Evolutionary conservation across 2,888 invertebrate genomes (phyloP).

Genomic region (Leptopilina syphax): DNA sequence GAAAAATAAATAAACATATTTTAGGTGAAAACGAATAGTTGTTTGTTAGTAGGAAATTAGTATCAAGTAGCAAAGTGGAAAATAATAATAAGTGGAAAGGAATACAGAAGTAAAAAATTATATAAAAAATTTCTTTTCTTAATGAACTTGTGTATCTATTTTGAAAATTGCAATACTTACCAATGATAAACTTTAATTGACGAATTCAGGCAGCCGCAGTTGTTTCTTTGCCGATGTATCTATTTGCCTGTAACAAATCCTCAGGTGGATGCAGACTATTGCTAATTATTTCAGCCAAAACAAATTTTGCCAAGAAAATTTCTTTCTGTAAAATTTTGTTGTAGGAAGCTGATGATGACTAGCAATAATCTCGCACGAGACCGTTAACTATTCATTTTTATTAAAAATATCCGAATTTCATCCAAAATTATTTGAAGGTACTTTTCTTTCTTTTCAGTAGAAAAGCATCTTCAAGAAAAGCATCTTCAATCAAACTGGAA

Average conservation of each 20-base stretch:
- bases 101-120: neutral
- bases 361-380: constrained; percentile 74
- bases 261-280: constrained; percentile 79
- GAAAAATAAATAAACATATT: neutral
- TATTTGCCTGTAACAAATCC: constrained; percentile 82
- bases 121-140: neutral
- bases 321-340: constrained; percentile 55
- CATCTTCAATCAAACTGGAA: no score
- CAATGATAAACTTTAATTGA: constrained; percentile 65
- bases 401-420: neutral
- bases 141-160: constrained; percentile 20
- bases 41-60: neutral
- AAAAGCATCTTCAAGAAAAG: neutral
- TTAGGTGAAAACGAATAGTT: neutral
- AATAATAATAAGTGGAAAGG: neutral
- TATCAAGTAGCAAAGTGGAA: neutral
- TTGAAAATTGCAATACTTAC: constrained; percentile 61
- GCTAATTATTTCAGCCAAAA: constrained; percentile 74
- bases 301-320: constrained; percentile 62
- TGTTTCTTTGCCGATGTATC: constrained; percentile 73
- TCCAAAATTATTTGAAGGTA: neutral
- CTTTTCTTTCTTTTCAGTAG: neutral
- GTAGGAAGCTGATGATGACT: constrained; percentile 70
- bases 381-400: constrained; percentile 61
- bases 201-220: constrained; percentile 72